phyloP scores from a whole-genome alignment of 53 echinoderm and acorn worm genomes.

The Mesocentrotus franciscanus region DNA sequence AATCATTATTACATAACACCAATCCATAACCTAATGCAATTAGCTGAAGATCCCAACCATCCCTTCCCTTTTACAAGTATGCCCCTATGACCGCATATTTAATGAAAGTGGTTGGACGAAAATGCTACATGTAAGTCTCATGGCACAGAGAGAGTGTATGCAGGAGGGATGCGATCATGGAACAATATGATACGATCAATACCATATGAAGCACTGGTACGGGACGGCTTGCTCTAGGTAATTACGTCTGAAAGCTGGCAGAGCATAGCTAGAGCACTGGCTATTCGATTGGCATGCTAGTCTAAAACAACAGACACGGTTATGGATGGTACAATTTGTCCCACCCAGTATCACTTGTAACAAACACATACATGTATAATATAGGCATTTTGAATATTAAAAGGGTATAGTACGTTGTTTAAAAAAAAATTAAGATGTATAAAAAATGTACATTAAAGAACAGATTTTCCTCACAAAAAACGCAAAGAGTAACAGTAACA shows the following conservation, averaged over 20 bases:
- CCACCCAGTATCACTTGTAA: background rate
- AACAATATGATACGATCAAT: slow-evolving; percentile 19
- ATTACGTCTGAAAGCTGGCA: slow-evolving; percentile 15
- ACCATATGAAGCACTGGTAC: background rate
- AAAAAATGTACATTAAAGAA: too few relatives aligned
- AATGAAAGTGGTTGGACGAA: background rate
- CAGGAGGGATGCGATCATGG: background rate
- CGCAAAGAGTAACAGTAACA: too few relatives aligned
- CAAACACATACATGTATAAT: background rate
- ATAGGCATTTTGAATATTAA: background rate
- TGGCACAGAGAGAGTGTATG: background rate
- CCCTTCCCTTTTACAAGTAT: background rate
- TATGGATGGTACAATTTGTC: background rate
- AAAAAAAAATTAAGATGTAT: too few relatives aligned
- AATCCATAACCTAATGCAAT: slow-evolving; percentile 4
- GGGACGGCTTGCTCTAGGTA: slow-evolving; percentile 7
- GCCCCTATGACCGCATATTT: background rate
- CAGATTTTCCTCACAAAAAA: too few relatives aligned
- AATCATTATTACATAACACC: slow-evolving; percentile 17
- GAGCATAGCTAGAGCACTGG: background rate
- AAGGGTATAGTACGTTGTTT: too few relatives aligned
- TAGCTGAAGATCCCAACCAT: background rate
- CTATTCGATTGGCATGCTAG: background rate
- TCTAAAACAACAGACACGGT: background rate
- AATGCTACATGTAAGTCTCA: background rate